Evolutionary conservation across 2,113 vertebrate species (phyloP), one percentile per base, ranked within the genome.

Genomic region (Silurus asotus): DNA sequence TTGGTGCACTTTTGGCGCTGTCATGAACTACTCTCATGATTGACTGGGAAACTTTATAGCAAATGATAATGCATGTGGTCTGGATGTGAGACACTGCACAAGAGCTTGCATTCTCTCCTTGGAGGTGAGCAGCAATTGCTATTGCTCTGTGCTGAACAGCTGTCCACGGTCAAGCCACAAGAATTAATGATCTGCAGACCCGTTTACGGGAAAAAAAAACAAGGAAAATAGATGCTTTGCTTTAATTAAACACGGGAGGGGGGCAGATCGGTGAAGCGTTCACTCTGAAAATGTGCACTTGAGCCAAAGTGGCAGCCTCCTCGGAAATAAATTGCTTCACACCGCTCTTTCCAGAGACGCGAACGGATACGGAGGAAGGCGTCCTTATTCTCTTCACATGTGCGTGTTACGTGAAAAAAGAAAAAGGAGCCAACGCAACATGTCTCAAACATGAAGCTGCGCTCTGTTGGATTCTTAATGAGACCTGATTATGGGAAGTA

Each of bases 191-290:
- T 87, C 55, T 82, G 76, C 85, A 78, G 77, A 84, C 62, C 64
- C 72, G 81, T 87, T 89, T 87, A 89, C 79, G 4, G 64, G 79
- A 89, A 85, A 83, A 85, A 83, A 61, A 37, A 37, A 37, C 37
- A 79, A 70, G 72, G 56, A 72, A 72, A 89, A 87, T 48, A 84
- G 28, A 74, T 83, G 81, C 88, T 87, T 64, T n/a, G 65, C 75
- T 72, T 89, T 89, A 89, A 89, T 89, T 89, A 89, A 87, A 87
- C 64, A 79, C 56, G 61, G 77, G 59, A 85, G 78, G 78, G 78
- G 84, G 61, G 80, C 80, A 82, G 61, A 13, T 13, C 48, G 23
- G 61, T 65, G 80, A 53, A 65, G 80, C 23, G 58, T 81, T 23
- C 80, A 20, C 56, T 59, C 55, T 80, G 77, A 77, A 45, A 80